phyloP scores from a whole-genome alignment of 2,797 vertebrate species.

The Hippoglossus hippoglossus region DNA sequence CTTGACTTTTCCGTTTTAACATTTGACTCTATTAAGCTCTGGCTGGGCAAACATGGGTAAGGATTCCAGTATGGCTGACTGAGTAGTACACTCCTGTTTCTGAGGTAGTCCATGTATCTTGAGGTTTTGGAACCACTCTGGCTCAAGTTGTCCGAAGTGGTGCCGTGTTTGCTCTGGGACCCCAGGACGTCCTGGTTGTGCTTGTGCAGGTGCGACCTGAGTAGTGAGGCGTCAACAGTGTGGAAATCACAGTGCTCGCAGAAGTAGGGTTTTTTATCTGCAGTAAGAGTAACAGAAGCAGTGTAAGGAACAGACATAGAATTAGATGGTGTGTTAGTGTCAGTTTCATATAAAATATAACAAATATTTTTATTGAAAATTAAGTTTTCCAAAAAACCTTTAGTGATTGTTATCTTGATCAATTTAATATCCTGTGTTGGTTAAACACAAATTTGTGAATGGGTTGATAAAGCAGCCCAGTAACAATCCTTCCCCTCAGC shows the following conservation, averaged over 20 bases:
- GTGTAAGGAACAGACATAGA: not conserved
- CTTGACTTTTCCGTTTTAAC: constrained; percentile 55
- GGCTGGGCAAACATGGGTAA: constrained; percentile 66
- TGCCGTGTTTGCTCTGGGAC: constrained; percentile 61
- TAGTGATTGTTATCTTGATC: too few relatives aligned
- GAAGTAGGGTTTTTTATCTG: constrained; percentile 87
- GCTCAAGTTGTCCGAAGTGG: constrained; percentile 55
- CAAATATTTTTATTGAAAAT: not conserved
- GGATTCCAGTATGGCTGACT: constrained; percentile 80
- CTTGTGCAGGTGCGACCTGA: constrained; percentile 81
- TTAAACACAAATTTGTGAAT: too few relatives aligned
- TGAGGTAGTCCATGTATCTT: constrained; percentile 83
- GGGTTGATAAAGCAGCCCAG: too few relatives aligned
- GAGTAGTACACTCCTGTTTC: constrained; percentile 77
- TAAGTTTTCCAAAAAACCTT: too few relatives aligned
- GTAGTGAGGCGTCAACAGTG: constrained; percentile 75
- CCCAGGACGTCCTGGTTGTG: constrained; percentile 70
- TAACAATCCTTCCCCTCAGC: not conserved
- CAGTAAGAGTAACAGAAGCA: constrained; percentile 35
- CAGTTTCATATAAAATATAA: not conserved
- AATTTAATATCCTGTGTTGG: too few relatives aligned
- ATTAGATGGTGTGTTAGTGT: not conserved
- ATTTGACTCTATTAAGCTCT: constrained; percentile 54
- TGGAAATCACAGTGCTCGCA: constrained; percentile 88
- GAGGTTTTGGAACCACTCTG: constrained; percentile 77